These are phyloP conservation scores for Drosophila nigromelanica DNA, from an alignment of 1,140 invertebrate species.

Conservation along the genomic window DNA sequence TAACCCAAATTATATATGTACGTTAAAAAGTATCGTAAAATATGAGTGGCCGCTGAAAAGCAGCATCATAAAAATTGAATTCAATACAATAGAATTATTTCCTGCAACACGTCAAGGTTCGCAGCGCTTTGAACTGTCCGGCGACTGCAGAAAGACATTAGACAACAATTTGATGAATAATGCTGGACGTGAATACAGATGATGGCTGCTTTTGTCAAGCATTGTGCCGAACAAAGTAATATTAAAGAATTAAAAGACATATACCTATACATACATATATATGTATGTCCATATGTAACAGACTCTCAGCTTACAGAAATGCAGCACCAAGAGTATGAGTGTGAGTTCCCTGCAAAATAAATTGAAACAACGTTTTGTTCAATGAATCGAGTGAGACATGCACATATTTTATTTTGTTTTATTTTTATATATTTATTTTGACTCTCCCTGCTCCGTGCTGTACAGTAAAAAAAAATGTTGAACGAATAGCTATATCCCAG, in stretches of 20 bases:
- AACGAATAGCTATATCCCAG: too few species aligned
- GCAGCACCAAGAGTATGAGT: slow-evolving; percentile 3
- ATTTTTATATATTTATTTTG: too few species aligned
- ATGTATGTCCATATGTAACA: background rate
- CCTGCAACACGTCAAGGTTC: slow-evolving; percentile 14
- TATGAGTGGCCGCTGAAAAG: slow-evolving; percentile 64
- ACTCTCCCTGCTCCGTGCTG: slow-evolving; percentile 1
- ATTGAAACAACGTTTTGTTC: slow-evolving; percentile 66
- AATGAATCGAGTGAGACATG: slow-evolving; percentile 60
- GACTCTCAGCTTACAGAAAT: slow-evolving; percentile 44
- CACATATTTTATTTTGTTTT: slow-evolving; percentile 1
- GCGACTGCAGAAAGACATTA: slow-evolving; percentile 45
- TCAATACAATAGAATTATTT: slow-evolving; percentile 46
- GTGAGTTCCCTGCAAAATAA: slow-evolving; percentile 30
- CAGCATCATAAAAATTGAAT: slow-evolving; percentile 62
- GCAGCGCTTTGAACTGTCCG: slow-evolving; percentile 55
- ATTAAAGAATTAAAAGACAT: background rate
- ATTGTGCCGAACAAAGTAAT: background rate
- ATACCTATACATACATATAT: background rate
- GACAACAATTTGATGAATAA: slow-evolving; percentile 25
- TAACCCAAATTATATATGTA: slow-evolving; percentile 40
- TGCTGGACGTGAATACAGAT: slow-evolving; percentile 4
- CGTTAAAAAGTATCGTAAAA: slow-evolving; percentile 42
- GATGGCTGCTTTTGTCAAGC: slow-evolving; percentile 2
- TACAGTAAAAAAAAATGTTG: too few species aligned